A percentile compares a stretch with the other conserved stretches of the same genome.
These are phyloP conservation scores for Mirounga angustirostris DNA, from an alignment of 2,113 vertebrate species.

Conservation along the genomic window DNA sequence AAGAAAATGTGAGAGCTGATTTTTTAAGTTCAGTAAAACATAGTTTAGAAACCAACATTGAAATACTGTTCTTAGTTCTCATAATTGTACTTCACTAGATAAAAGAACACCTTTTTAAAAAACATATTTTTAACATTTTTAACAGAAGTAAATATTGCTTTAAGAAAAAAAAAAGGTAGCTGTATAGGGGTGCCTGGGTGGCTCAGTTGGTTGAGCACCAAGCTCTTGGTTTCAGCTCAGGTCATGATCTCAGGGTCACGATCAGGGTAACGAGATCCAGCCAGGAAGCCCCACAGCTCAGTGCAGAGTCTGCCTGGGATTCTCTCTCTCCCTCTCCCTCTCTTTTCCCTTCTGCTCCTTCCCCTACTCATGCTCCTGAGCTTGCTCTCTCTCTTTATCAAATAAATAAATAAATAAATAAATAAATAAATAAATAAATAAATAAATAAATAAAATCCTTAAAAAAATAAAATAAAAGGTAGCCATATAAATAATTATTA, in stretches of 20 bases:
- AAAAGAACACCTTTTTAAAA: neutral
- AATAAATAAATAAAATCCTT: neutral
- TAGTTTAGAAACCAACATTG: neutral
- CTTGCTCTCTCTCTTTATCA: neutral
- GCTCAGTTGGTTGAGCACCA: neutral
- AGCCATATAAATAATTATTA: neutral
- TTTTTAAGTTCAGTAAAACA: neutral
- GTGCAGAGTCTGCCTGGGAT: neutral
- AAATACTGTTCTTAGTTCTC: neutral
- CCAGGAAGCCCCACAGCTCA: neutral
- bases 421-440: no score
- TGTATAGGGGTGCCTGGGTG: neutral
- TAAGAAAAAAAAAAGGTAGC: neutral
- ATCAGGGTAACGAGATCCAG: neutral
- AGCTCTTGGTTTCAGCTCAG: neutral
- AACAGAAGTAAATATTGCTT: neutral
- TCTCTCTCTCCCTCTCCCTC: neutral
- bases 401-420: no score
- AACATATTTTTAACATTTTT: neutral
- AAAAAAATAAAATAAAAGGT: neutral
- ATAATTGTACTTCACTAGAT: neutral
- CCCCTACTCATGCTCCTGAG: neutral
- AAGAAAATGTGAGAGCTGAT: neutral
- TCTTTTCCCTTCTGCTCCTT: neutral
- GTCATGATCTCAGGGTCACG: neutral